A percentile compares a stretch with the other conserved stretches of the same genome.
These are phyloP conservation scores for Tuberolachnus salignus DNA, from an alignment of 2,888 invertebrate genomes.

Conservation along the genomic window DNA sequence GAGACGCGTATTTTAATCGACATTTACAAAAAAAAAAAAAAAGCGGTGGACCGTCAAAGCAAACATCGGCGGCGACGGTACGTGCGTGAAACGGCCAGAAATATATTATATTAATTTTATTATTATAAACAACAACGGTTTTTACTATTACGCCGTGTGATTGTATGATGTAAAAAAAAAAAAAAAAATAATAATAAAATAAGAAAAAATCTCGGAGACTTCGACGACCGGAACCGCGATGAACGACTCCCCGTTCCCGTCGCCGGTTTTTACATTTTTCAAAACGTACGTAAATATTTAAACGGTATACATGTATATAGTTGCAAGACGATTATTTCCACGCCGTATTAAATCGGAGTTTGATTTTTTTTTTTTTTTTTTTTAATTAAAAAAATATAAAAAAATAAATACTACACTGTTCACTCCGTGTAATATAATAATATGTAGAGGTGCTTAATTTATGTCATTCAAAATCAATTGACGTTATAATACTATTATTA, in stretches of 20 bases:
- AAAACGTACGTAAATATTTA: slow-evolving; percentile 11
- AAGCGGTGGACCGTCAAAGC: slow-evolving; percentile 10
- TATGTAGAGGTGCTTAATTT: slow-evolving; percentile 10
- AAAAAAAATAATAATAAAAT: too few species aligned
- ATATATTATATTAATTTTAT: too few species aligned
- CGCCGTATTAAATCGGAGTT: neutral
- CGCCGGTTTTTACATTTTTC: slow-evolving; percentile 9
- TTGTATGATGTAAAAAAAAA: too few species aligned
- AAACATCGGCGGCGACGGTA: slow-evolving; percentile 18
- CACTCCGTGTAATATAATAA: too few species aligned
- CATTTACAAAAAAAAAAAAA: neutral
- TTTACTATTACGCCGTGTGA: neutral
- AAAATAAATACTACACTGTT: neutral
- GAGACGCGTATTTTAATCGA: too few species aligned
- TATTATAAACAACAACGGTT: too few species aligned
- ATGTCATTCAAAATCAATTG: neutral
- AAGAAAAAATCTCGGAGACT: slow-evolving; percentile 26
- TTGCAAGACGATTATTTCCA: slow-evolving; percentile 12
- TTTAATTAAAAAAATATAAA: neutral
- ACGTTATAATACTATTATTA: neutral
- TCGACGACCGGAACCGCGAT: slow-evolving; percentile 32
- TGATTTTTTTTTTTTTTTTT: too few species aligned
- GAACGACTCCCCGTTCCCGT: neutral
- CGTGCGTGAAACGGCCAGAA: slow-evolving; percentile 49
- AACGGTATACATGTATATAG: neutral